phyloP scores from a whole-genome alignment of 2,797 vertebrate species.

The Hypotaenidia philippensis region DNA sequence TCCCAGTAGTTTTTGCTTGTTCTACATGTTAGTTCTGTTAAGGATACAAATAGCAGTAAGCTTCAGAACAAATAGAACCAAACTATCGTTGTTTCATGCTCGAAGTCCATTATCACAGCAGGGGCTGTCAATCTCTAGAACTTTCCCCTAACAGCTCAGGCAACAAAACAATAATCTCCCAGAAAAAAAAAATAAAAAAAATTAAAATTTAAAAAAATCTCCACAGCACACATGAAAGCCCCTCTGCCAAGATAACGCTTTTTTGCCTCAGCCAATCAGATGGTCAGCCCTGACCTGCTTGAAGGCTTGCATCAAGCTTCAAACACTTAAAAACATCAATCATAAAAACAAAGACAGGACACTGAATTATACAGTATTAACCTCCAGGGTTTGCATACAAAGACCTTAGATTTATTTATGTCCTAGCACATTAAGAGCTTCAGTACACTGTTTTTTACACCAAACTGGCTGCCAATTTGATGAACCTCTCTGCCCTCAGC shows the following conservation, averaged over 20 bases:
- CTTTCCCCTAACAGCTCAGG: constrained; percentile 81
- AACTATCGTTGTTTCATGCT: constrained; percentile 82
- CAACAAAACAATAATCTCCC: constrained; percentile 84
- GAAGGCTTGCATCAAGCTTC: constrained; percentile 87
- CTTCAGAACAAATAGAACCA: constrained; percentile 84
- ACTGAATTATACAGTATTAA: constrained; percentile 97
- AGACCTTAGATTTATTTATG: constrained; percentile 95
- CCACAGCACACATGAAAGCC: constrained; percentile 82
- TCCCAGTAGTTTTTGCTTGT: constrained; percentile 80
- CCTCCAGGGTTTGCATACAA: constrained; percentile 95
- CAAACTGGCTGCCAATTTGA: constrained; percentile 91
- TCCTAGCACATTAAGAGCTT: constrained; percentile 87
- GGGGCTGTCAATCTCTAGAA: constrained; percentile 82
- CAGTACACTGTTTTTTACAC: constrained; percentile 87
- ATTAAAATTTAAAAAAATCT: constrained; percentile 74
- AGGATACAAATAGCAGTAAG: constrained; percentile 89
- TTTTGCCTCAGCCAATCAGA: constrained; percentile 85
- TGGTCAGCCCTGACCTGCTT: constrained; percentile 86
- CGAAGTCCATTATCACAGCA: constrained; percentile 87
- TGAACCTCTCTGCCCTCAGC: constrained; percentile 93
- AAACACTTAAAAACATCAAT: constrained; percentile 94
- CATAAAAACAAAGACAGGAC: constrained; percentile 93
- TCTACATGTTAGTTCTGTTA: constrained; percentile 82
- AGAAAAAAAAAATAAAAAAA: not conserved
- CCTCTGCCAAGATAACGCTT: constrained; percentile 81